phyloP scores from a whole-genome alignment of 1,140 invertebrate genomes.

The Drosophila insularis region DNA sequence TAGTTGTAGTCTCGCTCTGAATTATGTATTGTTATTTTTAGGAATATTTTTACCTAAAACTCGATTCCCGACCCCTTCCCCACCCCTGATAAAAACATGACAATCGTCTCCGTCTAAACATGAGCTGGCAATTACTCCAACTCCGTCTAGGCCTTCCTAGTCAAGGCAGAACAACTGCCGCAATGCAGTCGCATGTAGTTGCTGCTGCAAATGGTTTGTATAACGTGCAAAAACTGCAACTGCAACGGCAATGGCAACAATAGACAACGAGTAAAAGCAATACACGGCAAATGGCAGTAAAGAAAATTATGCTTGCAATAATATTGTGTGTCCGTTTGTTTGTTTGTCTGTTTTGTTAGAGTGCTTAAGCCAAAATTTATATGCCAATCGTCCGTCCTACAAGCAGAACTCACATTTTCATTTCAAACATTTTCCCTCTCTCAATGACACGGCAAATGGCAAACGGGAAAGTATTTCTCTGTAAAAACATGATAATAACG shows the following conservation, averaged over 20 bases:
- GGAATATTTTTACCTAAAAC: slow-evolving; percentile 68
- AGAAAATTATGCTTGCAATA: slow-evolving; percentile 79
- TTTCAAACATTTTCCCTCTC: slow-evolving; percentile 34
- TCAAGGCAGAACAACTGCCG: slow-evolving; percentile 55
- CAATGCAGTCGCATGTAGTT: slow-evolving; percentile 77
- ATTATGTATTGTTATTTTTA: slow-evolving; percentile 79
- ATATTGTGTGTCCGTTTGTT: slow-evolving; percentile 61
- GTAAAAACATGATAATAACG: too few species aligned
- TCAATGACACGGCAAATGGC: slow-evolving; percentile 34
- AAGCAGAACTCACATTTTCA: slow-evolving; percentile 43
- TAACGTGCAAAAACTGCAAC: slow-evolving; percentile 77
- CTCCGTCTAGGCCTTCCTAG: slow-evolving; percentile 17
- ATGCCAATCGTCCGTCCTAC: slow-evolving; percentile 4
- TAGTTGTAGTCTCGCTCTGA: slow-evolving; percentile 61
- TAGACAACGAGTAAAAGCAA: slow-evolving; percentile 42
- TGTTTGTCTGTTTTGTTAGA: slow-evolving; percentile 31
- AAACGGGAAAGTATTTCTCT: too few species aligned
- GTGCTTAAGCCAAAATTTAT: slow-evolving; percentile 6
- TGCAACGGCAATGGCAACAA: slow-evolving; percentile 70
- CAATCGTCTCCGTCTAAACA: slow-evolving; percentile 24
- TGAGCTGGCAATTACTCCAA: slow-evolving; percentile 66
- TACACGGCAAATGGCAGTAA: slow-evolving; percentile 56
- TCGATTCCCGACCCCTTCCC: too few species aligned
- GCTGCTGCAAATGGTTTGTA: slow-evolving; percentile 76
- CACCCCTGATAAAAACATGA: slow-evolving; percentile 31